These are phyloP conservation scores for Perodicticus potto DNA, from an alignment of 2,797 vertebrate genomes.

Conservation along the genomic window DNA sequence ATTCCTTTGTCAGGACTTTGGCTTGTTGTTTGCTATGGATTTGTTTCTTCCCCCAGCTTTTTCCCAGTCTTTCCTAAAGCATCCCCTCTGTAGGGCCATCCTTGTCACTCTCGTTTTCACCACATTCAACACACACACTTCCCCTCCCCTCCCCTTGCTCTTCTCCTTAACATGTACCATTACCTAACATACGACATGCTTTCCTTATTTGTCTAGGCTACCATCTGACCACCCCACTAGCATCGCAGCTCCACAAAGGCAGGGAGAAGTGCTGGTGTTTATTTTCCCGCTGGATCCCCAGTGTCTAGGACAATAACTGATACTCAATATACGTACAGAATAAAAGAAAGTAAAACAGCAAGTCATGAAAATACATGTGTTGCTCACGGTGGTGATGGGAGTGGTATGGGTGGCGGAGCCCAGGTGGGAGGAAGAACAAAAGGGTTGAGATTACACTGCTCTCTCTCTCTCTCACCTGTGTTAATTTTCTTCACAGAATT, in stretches of 20 bases:
- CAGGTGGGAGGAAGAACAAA: not conserved
- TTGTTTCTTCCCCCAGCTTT: not conserved
- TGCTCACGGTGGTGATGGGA: not conserved
- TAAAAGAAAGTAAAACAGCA: not conserved
- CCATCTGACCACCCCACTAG: not conserved
- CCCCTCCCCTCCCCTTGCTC: not conserved
- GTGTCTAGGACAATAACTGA: not conserved
- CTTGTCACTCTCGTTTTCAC: not conserved
- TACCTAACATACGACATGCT: not conserved
- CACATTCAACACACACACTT: not conserved
- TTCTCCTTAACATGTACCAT: not conserved
- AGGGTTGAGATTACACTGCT: not conserved
- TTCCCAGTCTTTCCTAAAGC: not conserved
- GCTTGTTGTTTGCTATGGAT: not conserved
- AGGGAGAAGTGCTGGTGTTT: not conserved
- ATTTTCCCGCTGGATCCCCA: not conserved
- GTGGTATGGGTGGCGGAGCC: not conserved
- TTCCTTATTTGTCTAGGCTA: not conserved
- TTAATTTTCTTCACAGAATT: slow-evolving; percentile 7
- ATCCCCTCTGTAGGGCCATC: not conserved
- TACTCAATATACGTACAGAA: not conserved
- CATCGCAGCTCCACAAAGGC: not conserved
- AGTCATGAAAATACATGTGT: not conserved
- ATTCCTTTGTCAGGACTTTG: not conserved
- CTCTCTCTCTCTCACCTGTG: not conserved